A percentile compares a stretch with the other conserved stretches of the same genome.
Conservation (phyloP, 2,113 vertebrate species). For the Varanus komodoensis region DNA sequence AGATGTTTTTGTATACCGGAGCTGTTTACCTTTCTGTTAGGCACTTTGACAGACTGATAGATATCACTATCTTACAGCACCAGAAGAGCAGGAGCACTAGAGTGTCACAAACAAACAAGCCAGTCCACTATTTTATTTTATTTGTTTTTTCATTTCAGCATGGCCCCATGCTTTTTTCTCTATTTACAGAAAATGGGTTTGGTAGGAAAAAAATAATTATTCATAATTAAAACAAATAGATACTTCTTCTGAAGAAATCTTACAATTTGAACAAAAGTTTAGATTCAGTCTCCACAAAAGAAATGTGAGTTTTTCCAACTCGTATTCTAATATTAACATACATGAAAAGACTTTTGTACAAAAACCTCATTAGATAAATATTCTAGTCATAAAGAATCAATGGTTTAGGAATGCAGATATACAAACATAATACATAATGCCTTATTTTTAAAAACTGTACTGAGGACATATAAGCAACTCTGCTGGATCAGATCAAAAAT, state of each 20-base stretch:
- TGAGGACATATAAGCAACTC: not conserved
- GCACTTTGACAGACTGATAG: conserved; percentile 69
- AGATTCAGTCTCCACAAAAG: not conserved
- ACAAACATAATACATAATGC: not conserved
- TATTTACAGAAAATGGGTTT: conserved; percentile 37
- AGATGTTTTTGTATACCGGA: conserved; percentile 63
- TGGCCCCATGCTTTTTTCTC: conserved; percentile 24
- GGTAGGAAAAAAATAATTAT: conserved; percentile 16
- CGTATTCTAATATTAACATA: not conserved
- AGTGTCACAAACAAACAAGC: conserved; percentile 52
- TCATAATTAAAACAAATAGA: conserved; percentile 30
- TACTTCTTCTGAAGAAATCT: conserved; percentile 43
- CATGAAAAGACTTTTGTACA: not conserved
- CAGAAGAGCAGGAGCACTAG: conserved; percentile 8
- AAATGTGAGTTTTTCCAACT: not conserved
- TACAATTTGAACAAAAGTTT: conserved; percentile 29
- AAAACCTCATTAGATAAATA: not conserved
- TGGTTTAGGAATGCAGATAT: not conserved
- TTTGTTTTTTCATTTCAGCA: conserved; percentile 19
- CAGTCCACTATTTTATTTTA: not conserved
- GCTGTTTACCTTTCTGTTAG: conserved; percentile 68
- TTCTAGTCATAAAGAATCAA: not conserved
- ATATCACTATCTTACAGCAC: conserved; percentile 65
- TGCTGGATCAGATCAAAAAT: not conserved
- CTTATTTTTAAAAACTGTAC: not conserved